Evolutionary conservation across 1,140 invertebrate genomes (phyloP).

Genomic region (Choristoneura fumiferana): DNA sequence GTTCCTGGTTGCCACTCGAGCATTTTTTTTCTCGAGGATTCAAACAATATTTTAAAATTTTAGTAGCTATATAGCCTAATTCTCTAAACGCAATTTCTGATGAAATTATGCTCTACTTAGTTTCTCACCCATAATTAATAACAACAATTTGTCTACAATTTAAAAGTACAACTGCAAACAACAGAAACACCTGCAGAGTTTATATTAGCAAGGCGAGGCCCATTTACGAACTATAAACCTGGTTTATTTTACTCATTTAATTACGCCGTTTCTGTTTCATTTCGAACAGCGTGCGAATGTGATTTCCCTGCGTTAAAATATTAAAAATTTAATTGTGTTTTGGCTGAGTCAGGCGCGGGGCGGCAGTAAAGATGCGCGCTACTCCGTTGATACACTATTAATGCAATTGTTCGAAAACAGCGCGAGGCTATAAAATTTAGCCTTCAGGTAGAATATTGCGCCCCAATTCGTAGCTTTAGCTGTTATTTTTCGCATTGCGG

Average conservation of each 20-base stretch:
- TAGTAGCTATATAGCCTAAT: too few relatives aligned
- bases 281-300: conserved; percentile 33
- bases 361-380: conserved; percentile 55
- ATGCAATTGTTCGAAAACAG: conserved; percentile 74
- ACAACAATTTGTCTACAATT: too few relatives aligned
- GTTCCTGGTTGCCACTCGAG: too few relatives aligned
- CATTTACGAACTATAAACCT: conserved; percentile 8
- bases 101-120: too few relatives aligned
- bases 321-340: conserved; percentile 69
- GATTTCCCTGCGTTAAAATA: conserved; percentile 51
- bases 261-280: conserved; percentile 32
- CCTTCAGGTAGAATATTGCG: conserved; percentile 71
- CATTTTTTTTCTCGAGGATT: too few relatives aligned
- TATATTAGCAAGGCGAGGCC: not conserved
- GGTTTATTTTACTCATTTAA: conserved; percentile 41
- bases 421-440: conserved; percentile 68
- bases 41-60: too few relatives aligned
- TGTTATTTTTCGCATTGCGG: conserved; percentile 76
- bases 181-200: too few relatives aligned
- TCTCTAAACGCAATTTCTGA: too few relatives aligned
- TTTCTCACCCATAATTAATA: too few relatives aligned
- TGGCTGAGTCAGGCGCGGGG: conserved; percentile 30
- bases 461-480: conserved; percentile 60
- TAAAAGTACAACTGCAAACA: too few relatives aligned
- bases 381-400: conserved; percentile 70